Evolutionary conservation across 1,140 invertebrate genomes (phyloP), one percentile per base, ranked within the genome.

Genomic region (Steinernema feltiae): DNA sequence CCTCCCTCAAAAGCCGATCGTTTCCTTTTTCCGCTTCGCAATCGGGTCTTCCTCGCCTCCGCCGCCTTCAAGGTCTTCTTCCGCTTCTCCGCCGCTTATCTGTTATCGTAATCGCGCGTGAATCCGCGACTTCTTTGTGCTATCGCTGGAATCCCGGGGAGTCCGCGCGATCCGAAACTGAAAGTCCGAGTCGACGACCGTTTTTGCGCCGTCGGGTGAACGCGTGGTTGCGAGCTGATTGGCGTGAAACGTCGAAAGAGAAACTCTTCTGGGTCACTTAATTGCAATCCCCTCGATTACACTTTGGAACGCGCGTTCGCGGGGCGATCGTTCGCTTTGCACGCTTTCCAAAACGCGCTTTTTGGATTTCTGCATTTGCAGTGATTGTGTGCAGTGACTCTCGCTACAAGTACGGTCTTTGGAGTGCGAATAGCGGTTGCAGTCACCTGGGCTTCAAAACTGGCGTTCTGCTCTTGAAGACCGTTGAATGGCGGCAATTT

Each of bases 221-320:
- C 35, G 35, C 35, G 18, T 7, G 24, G 53, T 27, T 63, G 53
- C 2, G 24, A 63, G 3, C 53, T 63, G 24, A 63, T 63, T 63
- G 53, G 53, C 53, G 53, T 63, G 53, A 63, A 63, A 63, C 15
- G 53, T 21, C 12, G 53, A 63, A 17, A 17, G 53, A 63, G 24
- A 63, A 7, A 21, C 53, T 41, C 18, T 63, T 63, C 41, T 12
- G 53, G 53, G 53, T 63, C 53, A 63, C 53, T 63, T 63, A 63
- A 63, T 27, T 27, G 53, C 53, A 27, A 63, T 7, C 18, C 35
- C n/a, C 7, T 7, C 2, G 53, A 63, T 63, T 63, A 63, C 53
- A 63, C 53, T 63, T 63, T 41, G 35, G 7, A 18, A 41, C 53
- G 53, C 7, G 3, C 53, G 12, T 63, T 27, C 24, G 3, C 24